Evolutionary conservation across 1,140 invertebrate species (phyloP).

Genomic region (Drosophila obscura): DNA sequence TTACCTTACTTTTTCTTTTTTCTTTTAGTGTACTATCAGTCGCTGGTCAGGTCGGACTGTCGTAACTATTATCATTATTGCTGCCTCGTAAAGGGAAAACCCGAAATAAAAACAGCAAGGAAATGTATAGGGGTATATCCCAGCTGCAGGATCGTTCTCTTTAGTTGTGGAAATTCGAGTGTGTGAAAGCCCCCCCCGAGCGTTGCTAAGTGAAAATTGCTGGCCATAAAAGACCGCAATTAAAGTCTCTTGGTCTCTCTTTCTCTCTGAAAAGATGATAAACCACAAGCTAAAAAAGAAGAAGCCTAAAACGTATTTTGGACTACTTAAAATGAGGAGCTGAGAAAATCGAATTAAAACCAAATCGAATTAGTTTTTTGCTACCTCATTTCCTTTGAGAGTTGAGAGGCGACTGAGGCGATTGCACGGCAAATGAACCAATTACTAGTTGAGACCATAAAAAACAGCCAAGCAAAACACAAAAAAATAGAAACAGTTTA

Average conservation of each 20-base stretch:
- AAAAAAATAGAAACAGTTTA: constrained; percentile 39
- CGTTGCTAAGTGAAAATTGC: constrained; percentile 32
- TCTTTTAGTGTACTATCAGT: too few relatives aligned
- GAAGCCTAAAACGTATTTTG: constrained; percentile 8
- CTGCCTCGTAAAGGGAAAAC: constrained; percentile 38
- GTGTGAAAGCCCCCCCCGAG: not conserved
- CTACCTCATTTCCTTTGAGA: constrained; percentile 40
- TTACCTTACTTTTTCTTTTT: too few relatives aligned
- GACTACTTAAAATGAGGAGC: constrained; percentile 42
- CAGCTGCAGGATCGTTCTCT: not conserved
- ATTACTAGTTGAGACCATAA: constrained; percentile 72
- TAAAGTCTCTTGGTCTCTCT: not conserved
- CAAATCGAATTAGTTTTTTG: constrained; percentile 52
- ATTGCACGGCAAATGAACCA: constrained; percentile 76
- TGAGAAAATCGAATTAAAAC: constrained; percentile 43
- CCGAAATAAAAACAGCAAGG: not conserved
- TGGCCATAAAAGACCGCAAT: constrained; percentile 18
- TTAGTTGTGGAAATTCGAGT: too few relatives aligned
- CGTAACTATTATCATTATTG: constrained; percentile 58
- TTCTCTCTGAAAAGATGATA: not conserved
- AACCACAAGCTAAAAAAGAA: not conserved
- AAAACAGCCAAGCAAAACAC: constrained; percentile 55
- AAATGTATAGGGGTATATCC: not conserved
- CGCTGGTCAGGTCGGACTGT: constrained; percentile 30
- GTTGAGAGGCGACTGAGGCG: not conserved